These are phyloP conservation scores for Acrossocheilus fasciatus DNA, from an alignment of 2,797 vertebrate genomes.

Conservation along the genomic window DNA sequence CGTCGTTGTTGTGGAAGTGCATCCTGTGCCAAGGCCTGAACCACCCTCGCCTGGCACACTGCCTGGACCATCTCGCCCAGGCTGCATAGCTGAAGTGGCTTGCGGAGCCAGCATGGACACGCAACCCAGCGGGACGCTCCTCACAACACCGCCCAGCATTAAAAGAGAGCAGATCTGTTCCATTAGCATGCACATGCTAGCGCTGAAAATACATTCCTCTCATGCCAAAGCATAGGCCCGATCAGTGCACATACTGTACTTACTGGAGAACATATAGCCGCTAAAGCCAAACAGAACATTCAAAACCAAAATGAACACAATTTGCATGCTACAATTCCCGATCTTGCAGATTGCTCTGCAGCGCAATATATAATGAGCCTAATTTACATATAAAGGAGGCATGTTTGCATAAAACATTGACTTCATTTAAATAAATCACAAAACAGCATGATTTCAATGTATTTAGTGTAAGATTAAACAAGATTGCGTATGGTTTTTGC, in stretches of 20 bases:
- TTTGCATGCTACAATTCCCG: background rate
- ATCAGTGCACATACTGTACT: constrained; percentile 11
- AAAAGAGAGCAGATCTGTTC: constrained; percentile 44
- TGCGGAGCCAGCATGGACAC: constrained; percentile 36
- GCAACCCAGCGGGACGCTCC: constrained; percentile 31
- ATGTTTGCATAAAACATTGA: background rate
- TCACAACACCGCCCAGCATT: constrained; percentile 23
- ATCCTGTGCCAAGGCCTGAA: constrained; percentile 51
- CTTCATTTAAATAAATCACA: background rate
- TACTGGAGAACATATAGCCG: background rate
- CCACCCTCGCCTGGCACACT: constrained; percentile 47
- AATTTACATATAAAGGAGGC: constrained; percentile 18
- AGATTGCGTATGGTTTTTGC: background rate
- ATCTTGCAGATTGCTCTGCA: background rate
- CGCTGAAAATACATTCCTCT: constrained; percentile 20
- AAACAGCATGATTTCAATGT: background rate
- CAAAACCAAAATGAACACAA: background rate
- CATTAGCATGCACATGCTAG: constrained; percentile 42
- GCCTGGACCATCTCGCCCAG: constrained; percentile 45
- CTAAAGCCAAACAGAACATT: background rate
- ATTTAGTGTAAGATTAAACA: background rate
- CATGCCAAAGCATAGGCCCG: constrained; percentile 10
- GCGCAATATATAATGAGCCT: background rate
- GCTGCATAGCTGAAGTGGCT: constrained; percentile 41
- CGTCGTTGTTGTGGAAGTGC: constrained; percentile 46